Evolutionary conservation across 2,113 vertebrate species (phyloP).

Genomic region (Halcyon malimbica): DNA sequence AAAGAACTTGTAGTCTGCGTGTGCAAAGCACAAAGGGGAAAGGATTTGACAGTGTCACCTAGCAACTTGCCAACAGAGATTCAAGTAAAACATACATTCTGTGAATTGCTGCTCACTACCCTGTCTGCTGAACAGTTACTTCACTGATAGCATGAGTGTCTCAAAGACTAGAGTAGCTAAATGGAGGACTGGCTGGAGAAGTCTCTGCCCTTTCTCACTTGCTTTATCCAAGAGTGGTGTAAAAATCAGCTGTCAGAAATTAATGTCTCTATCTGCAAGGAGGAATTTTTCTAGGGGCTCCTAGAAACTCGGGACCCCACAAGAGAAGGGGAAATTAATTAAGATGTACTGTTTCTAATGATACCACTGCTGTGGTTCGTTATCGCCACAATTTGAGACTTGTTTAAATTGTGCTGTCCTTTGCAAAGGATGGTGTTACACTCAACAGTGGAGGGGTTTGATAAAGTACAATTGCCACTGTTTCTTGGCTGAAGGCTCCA

Average conservation of each 20-base stretch:
- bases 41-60: background rate
- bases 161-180: background rate
- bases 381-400: background rate
- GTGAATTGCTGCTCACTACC: background rate
- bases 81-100: background rate
- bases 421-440: background rate
- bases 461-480: background rate
- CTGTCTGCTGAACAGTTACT: background rate
- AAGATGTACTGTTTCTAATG: conserved; percentile 13
- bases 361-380: conserved; percentile 43
- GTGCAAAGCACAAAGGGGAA: background rate
- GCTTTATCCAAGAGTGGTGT: background rate
- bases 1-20: background rate
- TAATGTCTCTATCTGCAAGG: background rate
- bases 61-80: background rate
- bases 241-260: conserved; percentile 15
- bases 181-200: background rate
- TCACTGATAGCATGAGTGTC: background rate
- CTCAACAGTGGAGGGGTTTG: background rate
- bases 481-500: conserved; percentile 17
- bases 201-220: conserved; percentile 1
- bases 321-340: conserved; percentile 8
- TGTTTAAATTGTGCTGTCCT: conserved; percentile 38
- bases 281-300: conserved; percentile 8
- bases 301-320: background rate